Evolutionary conservation across 2,113 vertebrate species (phyloP).

Genomic region (Cottus gobio): DNA sequence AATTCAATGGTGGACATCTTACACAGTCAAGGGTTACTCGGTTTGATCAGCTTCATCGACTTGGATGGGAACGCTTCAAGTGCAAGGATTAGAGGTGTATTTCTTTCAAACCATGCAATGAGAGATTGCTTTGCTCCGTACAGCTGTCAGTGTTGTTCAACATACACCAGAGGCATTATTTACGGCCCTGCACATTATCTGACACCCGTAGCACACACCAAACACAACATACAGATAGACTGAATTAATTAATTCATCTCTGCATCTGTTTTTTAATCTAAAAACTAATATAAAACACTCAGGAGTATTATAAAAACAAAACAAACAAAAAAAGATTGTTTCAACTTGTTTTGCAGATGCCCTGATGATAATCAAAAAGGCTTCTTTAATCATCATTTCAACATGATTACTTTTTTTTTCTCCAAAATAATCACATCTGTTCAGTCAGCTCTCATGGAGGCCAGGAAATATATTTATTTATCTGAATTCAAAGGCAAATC

Average conservation of each 20-base stretch:
- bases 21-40: background rate
- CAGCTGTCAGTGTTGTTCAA: background rate
- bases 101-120: background rate
- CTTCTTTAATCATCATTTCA: background rate
- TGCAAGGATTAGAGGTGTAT: background rate
- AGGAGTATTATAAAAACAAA: background rate
- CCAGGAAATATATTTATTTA: background rate
- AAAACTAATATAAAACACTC: background rate
- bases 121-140: background rate
- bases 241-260: background rate
- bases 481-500: conserved; percentile 9
- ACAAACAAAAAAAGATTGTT: background rate
- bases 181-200: background rate
- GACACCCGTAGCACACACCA: background rate
- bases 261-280: background rate
- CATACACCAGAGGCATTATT: too few species aligned
- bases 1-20: background rate
- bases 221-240: background rate
- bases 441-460: background rate
- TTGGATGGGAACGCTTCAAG: background rate
- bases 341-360: background rate
- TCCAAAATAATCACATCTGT: background rate
- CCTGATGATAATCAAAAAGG: background rate
- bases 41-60: background rate
- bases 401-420: background rate